phyloP scores from a whole-genome alignment of 2,113 vertebrate genomes.

The Dasyornis broadbenti region DNA sequence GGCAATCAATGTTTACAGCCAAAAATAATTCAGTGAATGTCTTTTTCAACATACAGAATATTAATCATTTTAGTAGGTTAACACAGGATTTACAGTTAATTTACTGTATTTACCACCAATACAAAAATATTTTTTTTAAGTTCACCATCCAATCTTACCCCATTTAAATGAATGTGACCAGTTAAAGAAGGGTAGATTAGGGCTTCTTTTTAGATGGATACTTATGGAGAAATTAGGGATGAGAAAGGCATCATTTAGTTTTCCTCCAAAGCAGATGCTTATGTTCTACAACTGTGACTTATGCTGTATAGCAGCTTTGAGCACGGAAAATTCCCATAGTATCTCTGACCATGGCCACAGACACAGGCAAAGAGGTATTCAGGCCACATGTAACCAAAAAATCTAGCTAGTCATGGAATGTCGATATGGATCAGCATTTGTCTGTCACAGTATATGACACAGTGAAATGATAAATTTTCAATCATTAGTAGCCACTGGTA shows the following conservation, averaged over 20 bases:
- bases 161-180: background rate
- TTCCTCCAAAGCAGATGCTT: background rate
- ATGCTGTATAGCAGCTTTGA: background rate
- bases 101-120: background rate
- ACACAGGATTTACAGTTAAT: background rate
- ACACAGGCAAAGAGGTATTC: background rate
- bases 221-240: background rate
- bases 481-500: background rate
- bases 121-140: background rate
- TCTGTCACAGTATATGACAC: background rate
- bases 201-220: background rate
- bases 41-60: background rate
- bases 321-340: background rate
- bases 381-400: background rate
- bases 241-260: background rate
- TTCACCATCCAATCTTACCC: background rate
- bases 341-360: background rate
- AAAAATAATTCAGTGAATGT: background rate
- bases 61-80: background rate
- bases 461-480: background rate
- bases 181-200: background rate
- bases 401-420: background rate
- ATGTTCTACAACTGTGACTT: background rate
- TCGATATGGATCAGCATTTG: background rate
- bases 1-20: background rate